phyloP scores from a whole-genome alignment of 37 sponge, comb jelly and placozoan genomes.

The Spongilla lacustris region DNA sequence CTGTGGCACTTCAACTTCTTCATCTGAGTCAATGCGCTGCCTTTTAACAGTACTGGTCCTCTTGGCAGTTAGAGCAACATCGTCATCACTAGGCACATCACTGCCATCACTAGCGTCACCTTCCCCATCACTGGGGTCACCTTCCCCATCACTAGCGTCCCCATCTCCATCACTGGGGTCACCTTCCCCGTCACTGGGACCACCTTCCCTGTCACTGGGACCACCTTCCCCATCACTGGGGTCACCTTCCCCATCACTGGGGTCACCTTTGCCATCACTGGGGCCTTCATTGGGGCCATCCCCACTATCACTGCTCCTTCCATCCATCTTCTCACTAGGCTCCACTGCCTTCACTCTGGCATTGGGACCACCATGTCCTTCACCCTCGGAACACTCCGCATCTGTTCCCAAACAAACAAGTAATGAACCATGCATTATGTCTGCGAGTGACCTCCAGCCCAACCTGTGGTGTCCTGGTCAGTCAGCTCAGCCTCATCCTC shows the following conservation, averaged over 20 bases:
- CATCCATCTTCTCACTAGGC: neutral
- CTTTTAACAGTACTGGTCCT: neutral
- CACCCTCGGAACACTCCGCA: neutral
- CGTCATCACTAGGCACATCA: neutral
- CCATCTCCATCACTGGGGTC: slow-evolving; percentile 15
- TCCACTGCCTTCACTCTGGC: neutral
- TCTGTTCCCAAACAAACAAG: neutral
- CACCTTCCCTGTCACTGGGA: neutral
- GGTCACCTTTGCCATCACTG: slow-evolving; percentile 41
- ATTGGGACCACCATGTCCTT: neutral
- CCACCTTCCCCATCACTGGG: slow-evolving; percentile 42
- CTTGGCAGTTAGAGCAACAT: neutral
- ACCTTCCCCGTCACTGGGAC: neutral
- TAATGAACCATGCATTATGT: neutral
- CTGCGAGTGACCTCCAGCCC: too few species aligned
- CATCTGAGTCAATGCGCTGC: slow-evolving; percentile 49
- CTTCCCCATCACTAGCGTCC: slow-evolving; percentile 1
- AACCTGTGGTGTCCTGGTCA: slow-evolving; percentile 22
- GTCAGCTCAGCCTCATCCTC: slow-evolving; percentile 51
- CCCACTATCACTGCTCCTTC: neutral
- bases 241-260: neutral
- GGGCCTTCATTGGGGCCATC: neutral
- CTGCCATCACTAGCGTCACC: slow-evolving; percentile 10
- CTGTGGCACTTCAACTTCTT: slow-evolving; percentile 18
- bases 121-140: slow-evolving; percentile 12